These are phyloP conservation scores for Antigone vipio DNA, from an alignment of 2,113 vertebrate species.

Conservation along the genomic window DNA sequence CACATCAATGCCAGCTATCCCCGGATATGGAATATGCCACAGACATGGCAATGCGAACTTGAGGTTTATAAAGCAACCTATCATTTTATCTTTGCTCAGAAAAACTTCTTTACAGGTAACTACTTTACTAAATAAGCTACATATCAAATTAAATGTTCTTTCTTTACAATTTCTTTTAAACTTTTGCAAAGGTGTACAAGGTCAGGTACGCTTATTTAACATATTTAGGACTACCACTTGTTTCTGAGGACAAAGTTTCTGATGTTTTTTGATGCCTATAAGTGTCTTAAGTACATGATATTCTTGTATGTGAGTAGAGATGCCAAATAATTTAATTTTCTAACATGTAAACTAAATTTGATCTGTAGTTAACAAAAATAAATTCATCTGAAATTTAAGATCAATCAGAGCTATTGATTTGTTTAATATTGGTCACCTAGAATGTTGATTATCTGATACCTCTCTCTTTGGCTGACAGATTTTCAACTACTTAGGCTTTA, in stretches of 20 bases:
- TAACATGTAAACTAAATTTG: neutral
- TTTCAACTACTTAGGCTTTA: neutral
- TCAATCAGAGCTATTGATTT: neutral
- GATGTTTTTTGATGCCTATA: neutral
- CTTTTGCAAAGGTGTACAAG: neutral
- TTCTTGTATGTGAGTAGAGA: neutral
- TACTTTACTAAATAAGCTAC: neutral
- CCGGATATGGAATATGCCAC: slow-evolving; percentile 95
- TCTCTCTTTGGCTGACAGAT: neutral
- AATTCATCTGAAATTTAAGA: neutral
- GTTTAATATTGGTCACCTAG: neutral
- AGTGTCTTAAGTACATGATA: neutral
- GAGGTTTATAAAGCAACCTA: slow-evolving; percentile 99
- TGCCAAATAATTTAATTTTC: neutral
- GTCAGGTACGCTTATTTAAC: neutral
- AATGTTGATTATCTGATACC: neutral
- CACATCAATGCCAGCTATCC: slow-evolving; percentile 94
- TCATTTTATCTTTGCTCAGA: slow-evolving; percentile 98
- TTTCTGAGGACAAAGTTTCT: neutral
- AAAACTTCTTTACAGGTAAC: slow-evolving; percentile 96
- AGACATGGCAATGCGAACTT: slow-evolving; percentile 96
- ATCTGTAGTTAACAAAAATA: neutral
- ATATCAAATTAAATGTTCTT: neutral
- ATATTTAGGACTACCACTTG: neutral
- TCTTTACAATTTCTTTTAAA: neutral